Conservation (phyloP, 2,797 vertebrate genomes). For the Chaetophractus vellerosus region DNA sequence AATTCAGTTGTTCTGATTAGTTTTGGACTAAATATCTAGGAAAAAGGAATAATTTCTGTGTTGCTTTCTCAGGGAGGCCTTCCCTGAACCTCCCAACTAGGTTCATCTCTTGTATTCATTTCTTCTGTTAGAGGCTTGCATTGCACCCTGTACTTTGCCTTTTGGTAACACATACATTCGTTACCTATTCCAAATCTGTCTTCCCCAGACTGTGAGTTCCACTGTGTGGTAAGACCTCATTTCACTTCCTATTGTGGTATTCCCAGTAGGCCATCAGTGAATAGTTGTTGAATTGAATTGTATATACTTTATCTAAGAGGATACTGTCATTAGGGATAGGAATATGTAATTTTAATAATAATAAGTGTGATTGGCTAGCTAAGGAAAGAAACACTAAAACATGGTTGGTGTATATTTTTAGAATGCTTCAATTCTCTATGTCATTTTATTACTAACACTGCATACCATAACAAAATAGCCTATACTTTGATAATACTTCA, state of each 20-base stretch:
- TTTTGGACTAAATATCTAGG: not conserved
- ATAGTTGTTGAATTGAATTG: conserved; percentile 6
- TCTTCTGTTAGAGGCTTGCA: not conserved
- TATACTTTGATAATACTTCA: not conserved
- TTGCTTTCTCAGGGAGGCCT: not conserved
- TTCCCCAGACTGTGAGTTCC: not conserved
- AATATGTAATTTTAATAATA: conserved; percentile 36
- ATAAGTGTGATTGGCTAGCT: not conserved
- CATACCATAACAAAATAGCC: not conserved
- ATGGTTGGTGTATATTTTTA: not conserved
- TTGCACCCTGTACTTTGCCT: not conserved
- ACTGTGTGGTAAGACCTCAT: not conserved
- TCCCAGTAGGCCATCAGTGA: not conserved
- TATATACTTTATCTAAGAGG: not conserved
- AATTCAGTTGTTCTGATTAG: not conserved
- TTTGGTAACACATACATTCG: not conserved
- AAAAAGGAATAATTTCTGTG: not conserved
- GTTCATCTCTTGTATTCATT: not conserved
- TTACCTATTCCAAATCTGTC: not conserved
- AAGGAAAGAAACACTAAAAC: conserved; percentile 27
- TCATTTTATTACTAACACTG: conserved; percentile 30
- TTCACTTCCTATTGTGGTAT: conserved; percentile 19
- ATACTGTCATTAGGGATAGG: not conserved
- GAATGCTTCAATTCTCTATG: conserved; percentile 15
- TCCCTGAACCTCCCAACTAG: not conserved